Conservation (phyloP, 2,113 vertebrate genomes). For the Psilopsiagon aymara region DNA sequence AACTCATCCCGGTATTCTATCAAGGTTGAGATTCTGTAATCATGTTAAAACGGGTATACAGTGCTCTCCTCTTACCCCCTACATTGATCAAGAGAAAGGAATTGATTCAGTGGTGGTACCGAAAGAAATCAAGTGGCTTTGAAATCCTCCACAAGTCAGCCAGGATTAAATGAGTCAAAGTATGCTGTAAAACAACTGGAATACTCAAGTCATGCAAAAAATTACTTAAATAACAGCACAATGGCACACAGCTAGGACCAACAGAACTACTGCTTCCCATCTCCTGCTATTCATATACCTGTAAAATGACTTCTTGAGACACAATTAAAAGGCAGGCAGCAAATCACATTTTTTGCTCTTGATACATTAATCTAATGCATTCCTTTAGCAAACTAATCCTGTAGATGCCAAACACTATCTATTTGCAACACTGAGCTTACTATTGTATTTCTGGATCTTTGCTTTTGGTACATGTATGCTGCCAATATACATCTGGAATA, state of each 20-base stretch:
- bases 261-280: neutral
- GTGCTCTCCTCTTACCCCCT: neutral
- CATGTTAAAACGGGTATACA: neutral
- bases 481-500: constrained; percentile 53
- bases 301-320: neutral
- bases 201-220: constrained; percentile 5
- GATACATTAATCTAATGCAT: neutral
- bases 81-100: neutral
- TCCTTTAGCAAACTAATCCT: neutral
- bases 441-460: neutral
- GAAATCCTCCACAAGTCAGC: neutral
- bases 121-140: neutral
- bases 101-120: neutral
- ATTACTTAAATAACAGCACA: neutral
- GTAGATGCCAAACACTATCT: neutral
- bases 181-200: neutral
- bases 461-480: neutral
- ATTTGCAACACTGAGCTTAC: neutral
- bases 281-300: neutral
- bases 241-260: neutral
- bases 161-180: neutral
- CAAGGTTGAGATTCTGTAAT: neutral
- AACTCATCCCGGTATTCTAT: neutral
- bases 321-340: neutral
- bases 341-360: neutral